Evolutionary conservation across 2,888 invertebrate genomes (phyloP).

Genomic region (Amphipyra berbera): DNA sequence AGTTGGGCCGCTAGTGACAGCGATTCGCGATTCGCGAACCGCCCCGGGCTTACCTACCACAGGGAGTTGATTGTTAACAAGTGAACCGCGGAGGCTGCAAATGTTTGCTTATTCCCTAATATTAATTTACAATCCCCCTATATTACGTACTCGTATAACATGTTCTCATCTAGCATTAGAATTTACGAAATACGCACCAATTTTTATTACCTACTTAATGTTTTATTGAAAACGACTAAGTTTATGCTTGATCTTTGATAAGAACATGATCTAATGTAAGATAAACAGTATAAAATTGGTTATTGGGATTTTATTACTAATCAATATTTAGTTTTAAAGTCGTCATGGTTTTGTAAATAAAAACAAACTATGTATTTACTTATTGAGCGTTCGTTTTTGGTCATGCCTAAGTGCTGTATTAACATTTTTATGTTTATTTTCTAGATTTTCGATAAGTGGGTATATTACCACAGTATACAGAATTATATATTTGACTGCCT

Average conservation of each 20-base stretch:
- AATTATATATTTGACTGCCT: background rate
- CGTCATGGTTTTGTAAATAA: conserved; percentile 35
- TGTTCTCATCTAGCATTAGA: conserved; percentile 12
- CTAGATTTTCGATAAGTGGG: background rate
- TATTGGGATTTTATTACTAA: conserved; percentile 56
- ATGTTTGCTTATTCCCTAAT: conserved; percentile 52
- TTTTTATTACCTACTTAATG: conserved; percentile 50
- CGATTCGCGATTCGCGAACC: conserved; percentile 59
- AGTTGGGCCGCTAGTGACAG: conserved; percentile 60
- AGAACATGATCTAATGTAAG: conserved; percentile 50
- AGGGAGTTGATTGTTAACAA: conserved; percentile 52
- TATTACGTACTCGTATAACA: conserved; percentile 10
- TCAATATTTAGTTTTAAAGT: conserved; percentile 44
- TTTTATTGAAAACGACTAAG: conserved; percentile 48
- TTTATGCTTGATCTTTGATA: conserved; percentile 50
- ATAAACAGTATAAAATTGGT: conserved; percentile 47
- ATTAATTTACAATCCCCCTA: conserved; percentile 50
- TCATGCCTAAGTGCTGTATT: background rate
- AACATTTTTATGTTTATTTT: background rate
- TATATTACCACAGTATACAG: background rate
- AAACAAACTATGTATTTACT: conserved; percentile 37
- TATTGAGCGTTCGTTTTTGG: background rate
- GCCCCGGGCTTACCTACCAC: conserved; percentile 28
- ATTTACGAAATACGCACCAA: conserved; percentile 38
- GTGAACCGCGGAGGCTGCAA: conserved; percentile 42